Percentiles rank a stretch among this genome's conserved stretches.
Evolutionary conservation across 2,888 invertebrate genomes (phyloP).

Genomic region (Polia nebulosa): DNA sequence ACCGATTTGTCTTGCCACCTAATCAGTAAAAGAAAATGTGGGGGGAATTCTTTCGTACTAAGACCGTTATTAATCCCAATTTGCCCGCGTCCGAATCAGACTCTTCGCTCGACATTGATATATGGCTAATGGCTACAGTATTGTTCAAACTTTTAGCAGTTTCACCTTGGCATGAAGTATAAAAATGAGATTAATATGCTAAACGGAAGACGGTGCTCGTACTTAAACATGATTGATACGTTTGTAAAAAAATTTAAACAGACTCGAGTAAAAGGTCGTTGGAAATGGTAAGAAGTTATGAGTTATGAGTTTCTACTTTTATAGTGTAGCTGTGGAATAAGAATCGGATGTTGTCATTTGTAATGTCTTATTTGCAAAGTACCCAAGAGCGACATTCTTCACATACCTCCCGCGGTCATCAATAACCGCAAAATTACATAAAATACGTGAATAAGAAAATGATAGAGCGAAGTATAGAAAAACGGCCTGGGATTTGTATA

Average conservation of each 20-base stretch:
- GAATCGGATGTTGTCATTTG: constrained; percentile 19
- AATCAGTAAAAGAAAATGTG: constrained; percentile 82
- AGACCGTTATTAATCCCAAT: constrained; percentile 87
- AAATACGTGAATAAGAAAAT: constrained; percentile 38
- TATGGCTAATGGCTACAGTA: constrained; percentile 75
- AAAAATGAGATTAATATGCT: constrained; percentile 66
- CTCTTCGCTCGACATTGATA: constrained; percentile 79
- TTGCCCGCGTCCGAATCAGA: constrained; percentile 77
- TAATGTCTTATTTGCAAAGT: constrained; percentile 11
- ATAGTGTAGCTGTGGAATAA: constrained; percentile 8
- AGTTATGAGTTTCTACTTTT: constrained; percentile 26
- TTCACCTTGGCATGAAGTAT: constrained; percentile 61
- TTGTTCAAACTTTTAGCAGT: constrained; percentile 68
- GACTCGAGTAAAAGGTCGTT: constrained; percentile 32
- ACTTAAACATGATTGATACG: constrained; percentile 62
- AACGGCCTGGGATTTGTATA: constrained; percentile 55
- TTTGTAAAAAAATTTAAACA: constrained; percentile 38
- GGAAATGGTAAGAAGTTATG: constrained; percentile 28
- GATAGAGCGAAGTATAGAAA: constrained; percentile 38
- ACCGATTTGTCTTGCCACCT: constrained; percentile 81
- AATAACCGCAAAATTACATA: constrained; percentile 40
- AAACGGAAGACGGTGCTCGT: constrained; percentile 53
- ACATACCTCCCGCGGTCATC: background rate
- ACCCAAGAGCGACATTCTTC: background rate
- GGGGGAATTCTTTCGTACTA: constrained; percentile 74